Conservation (phyloP, 2,888 invertebrate species). For the Drymonia ruficornis region DNA sequence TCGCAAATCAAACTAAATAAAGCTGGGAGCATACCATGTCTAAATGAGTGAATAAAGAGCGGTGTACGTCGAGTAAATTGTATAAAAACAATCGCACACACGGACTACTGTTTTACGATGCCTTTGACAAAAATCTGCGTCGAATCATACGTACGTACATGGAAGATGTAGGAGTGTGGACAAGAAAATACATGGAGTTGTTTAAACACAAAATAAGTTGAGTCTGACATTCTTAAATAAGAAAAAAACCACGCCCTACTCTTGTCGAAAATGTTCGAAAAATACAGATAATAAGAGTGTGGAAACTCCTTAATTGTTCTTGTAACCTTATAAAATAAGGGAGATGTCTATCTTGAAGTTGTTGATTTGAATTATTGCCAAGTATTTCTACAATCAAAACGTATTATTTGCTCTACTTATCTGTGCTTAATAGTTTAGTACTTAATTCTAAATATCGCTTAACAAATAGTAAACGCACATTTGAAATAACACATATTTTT, state of each 20-base stretch:
- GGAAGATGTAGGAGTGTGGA: slow-evolving; percentile 66
- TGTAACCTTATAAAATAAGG: too few relatives aligned
- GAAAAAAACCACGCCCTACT: background rate
- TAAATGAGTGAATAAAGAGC: slow-evolving; percentile 67
- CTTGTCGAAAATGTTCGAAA: too few relatives aligned
- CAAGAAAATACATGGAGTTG: slow-evolving; percentile 47
- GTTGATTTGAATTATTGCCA: too few relatives aligned
- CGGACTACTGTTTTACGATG: slow-evolving; percentile 76
- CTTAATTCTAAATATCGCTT: too few relatives aligned
- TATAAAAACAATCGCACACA: slow-evolving; percentile 80
- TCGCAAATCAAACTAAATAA: slow-evolving; percentile 78
- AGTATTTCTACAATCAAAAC: too few relatives aligned
- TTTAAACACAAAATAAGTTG: background rate
- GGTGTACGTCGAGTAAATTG: slow-evolving; percentile 65
- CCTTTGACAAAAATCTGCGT: slow-evolving; percentile 79
- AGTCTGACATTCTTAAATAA: background rate
- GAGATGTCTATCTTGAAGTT: too few relatives aligned
- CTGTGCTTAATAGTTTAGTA: too few relatives aligned
- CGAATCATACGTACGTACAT: slow-evolving; percentile 79
- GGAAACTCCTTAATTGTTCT: too few relatives aligned
- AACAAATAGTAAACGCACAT: too few relatives aligned
- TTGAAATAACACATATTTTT: too few relatives aligned
- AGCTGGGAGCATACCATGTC: slow-evolving; percentile 62
- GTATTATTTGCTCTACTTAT: too few relatives aligned
- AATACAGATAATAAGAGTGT: too few relatives aligned